A percentile compares a stretch with the other conserved stretches of the same genome.
phyloP scores from a whole-genome alignment of 1,140 invertebrate species.

The Camponotus vicinus region DNA sequence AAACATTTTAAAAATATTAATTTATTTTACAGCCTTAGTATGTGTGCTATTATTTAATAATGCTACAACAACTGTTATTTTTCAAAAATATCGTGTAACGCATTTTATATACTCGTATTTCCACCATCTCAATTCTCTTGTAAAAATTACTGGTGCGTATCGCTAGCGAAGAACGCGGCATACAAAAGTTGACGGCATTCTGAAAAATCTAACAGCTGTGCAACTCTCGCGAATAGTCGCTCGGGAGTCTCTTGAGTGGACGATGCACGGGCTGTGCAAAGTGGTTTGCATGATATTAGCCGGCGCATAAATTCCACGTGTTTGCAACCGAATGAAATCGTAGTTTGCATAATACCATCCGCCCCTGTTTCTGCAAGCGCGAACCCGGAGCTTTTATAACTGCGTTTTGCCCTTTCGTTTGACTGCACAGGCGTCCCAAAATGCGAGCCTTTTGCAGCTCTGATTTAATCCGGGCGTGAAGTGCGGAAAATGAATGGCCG shows the following conservation, averaged over 20 bases:
- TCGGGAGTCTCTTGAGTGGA: constrained; percentile 30
- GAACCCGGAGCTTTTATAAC: constrained; percentile 49
- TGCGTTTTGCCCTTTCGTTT: constrained; percentile 44
- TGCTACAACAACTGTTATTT: not conserved
- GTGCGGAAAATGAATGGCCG: constrained; percentile 36
- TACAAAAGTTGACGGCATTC: constrained; percentile 7
- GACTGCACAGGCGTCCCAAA: constrained; percentile 27
- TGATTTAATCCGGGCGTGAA: constrained; percentile 32
- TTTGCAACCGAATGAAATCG: constrained; percentile 60
- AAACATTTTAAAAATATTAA: not conserved
- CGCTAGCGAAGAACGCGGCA: not conserved
- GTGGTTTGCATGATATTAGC: constrained; percentile 58
- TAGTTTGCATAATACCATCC: constrained; percentile 52
- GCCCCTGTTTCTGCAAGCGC: constrained; percentile 40
- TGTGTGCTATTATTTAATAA: no score
- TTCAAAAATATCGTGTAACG: not conserved
- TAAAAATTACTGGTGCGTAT: not conserved
- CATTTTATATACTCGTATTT: not conserved
- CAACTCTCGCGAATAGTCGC: constrained; percentile 1
- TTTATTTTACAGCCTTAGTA: not conserved
- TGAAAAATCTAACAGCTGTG: constrained; percentile 36
- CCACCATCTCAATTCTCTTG: not conserved
- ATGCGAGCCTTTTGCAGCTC: constrained; percentile 3
- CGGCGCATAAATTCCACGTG: constrained; percentile 57
- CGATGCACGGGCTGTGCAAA: constrained; percentile 25